Evolutionary conservation across 2,888 invertebrate genomes (phyloP), one percentile per base, ranked within the genome.

Genomic region (Tuta absoluta): DNA sequence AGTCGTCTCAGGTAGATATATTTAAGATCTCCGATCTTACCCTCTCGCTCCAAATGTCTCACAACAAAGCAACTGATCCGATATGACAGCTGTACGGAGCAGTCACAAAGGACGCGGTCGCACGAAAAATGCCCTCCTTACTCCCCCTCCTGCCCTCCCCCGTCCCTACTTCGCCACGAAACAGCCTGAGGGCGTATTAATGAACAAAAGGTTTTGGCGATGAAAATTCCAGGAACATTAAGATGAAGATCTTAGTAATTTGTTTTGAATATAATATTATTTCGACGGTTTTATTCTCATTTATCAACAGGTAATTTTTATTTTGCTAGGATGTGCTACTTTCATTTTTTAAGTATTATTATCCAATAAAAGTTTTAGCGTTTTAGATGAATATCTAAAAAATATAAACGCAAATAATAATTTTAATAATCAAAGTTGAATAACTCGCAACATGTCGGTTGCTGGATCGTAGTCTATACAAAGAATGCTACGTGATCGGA

Each of bases 21-120:
- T 45, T 45, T 45, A 17, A 45, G 45, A 45, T 45, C 17, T 45
- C 17, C 45, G 45, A 45, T 45, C 45, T 45, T 45, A n/a, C 45
- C 45, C n/a, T 45, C 45, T n/a, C 45, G 45, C 45, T 11, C 45
- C 45, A 45, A n/a, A 45, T 45, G 8, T 5, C 45, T 3, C 45
- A 45, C 45, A 45, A 45, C 45, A 45, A 45, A n/a, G 45, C 45
- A 45, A 45, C n/a, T 17, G n/a, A 7, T n/a, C 45, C 45, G 45
- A 45, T 45, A 45, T 45, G 45, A 45, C 45, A 45, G 45, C 45
- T 45, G 45, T 45, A 17, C 45, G n/a, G 45, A 45, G 45, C 45
- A 45, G 45, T 45, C 45, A 45, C 45, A 45, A 45, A 45, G 45
- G 45, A 45, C 45, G 45, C 45, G 45, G 45, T 45, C 45, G 45